Evolutionary conservation across 2,113 vertebrate genomes (phyloP), one percentile per base, ranked within the genome.

Genomic region (Deroptyus accipitrinus): DNA sequence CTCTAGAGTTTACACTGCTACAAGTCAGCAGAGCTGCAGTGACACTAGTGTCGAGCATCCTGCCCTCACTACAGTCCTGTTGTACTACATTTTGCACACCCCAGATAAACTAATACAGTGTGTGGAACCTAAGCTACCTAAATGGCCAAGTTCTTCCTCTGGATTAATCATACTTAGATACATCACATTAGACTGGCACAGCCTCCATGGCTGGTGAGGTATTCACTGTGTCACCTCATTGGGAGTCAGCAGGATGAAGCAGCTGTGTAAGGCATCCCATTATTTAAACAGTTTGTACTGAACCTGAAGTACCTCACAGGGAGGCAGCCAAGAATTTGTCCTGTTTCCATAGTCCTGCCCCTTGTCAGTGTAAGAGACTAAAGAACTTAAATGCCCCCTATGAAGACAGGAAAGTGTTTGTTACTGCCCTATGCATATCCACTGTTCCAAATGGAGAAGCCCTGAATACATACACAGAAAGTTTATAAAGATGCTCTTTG

Each of bases 251-350:
- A 93, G 79, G 93, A 88, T 46, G 41, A 81, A 91, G 78, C 28
- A 87, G 72, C 69, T 49, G 13, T 49, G 54, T 68, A 83, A 96
- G 48, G n/a, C 62, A n/a, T 69, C 85, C 86, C 91, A 83, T 84
- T 95, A 85, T 61, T 94, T 90, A 78, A 84, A 95, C 51, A 22
- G 41, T 27, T 78, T 93, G 84, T 93, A 52, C 80, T 70, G 92
- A 87, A 90, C 82, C 84, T 86, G 25, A 88, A 91, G 61, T 39
- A 89, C 74, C 41, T 85, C 64, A 68, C 66, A 91, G 83, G 35
- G 67, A 90, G 49, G 28, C 64, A 93, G 82, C 61, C 93, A 95
- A 92, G 82, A 85, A 88, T 62, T 72, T 7, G 9, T 92, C 90
- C 90, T 86, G 24, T 85, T 96, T 70, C 75, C 54, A 62, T 27